These are phyloP conservation scores for Thalassarche chlororhynchos DNA, from an alignment of 2,113 vertebrate species.

Conservation along the genomic window DNA sequence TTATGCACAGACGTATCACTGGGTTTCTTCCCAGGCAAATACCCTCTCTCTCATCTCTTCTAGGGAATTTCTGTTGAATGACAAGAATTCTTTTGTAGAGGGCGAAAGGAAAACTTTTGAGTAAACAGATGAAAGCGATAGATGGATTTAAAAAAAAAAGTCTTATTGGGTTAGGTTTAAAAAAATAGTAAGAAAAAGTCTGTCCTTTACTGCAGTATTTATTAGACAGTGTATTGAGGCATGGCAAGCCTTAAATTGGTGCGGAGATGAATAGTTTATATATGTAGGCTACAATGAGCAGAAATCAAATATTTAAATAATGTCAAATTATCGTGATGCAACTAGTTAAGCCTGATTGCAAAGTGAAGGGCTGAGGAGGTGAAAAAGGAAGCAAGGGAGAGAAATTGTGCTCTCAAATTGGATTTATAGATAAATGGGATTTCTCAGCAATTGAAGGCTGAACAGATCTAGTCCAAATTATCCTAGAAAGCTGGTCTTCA, in stretches of 20 bases:
- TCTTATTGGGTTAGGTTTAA: background rate
- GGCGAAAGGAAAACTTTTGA: background rate
- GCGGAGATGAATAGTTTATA: background rate
- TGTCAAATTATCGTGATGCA: background rate
- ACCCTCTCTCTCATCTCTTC: background rate
- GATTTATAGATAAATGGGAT: background rate
- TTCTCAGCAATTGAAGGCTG: background rate
- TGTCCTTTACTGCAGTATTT: background rate
- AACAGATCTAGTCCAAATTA: background rate
- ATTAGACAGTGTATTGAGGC: background rate
- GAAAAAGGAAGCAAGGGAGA: background rate
- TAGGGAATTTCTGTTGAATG: background rate
- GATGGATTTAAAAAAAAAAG: background rate
- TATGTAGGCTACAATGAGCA: background rate
- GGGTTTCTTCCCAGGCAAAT: background rate
- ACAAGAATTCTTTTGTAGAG: too few relatives aligned
- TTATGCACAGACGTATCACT: fast-evolving
- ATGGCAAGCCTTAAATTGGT: background rate
- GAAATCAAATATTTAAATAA: background rate
- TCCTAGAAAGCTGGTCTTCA: background rate
- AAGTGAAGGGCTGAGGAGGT: background rate
- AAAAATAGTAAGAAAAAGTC: background rate
- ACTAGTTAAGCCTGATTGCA: background rate
- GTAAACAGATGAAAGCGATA: background rate
- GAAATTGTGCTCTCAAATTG: background rate